These are phyloP conservation scores for Myotis findleyi DNA, from an alignment of 2,797 vertebrate species.

Conservation along the genomic window DNA sequence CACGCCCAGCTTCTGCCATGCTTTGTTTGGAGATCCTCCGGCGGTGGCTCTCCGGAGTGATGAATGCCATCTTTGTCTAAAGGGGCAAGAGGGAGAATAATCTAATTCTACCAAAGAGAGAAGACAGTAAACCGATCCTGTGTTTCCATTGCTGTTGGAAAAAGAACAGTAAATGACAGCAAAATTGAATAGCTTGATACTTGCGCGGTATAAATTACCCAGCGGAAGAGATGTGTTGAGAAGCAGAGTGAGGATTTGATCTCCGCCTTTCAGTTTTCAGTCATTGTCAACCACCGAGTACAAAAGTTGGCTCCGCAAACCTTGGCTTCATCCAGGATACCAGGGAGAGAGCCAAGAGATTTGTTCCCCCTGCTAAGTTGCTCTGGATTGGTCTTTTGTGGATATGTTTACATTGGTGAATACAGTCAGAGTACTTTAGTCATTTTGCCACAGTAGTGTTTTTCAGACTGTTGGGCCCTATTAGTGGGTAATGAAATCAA, in stretches of 20 bases:
- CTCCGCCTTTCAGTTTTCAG: constrained; percentile 74
- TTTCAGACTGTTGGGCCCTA: constrained; percentile 8
- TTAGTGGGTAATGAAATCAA: constrained; percentile 60
- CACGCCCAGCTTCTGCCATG: background rate
- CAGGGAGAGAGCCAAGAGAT: constrained; percentile 64
- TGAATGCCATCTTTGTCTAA: constrained; percentile 78
- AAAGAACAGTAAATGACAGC: constrained; percentile 72
- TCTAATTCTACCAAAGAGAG: constrained; percentile 70
- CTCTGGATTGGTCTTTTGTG: constrained; percentile 65
- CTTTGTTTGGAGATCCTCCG: constrained; percentile 56
- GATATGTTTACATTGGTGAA: constrained; percentile 67
- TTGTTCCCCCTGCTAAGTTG: constrained; percentile 26
- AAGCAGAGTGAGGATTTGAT: constrained; percentile 73
- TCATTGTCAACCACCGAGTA: constrained; percentile 69
- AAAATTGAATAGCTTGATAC: constrained; percentile 70
- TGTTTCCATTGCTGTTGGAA: constrained; percentile 77
- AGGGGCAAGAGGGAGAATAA: constrained; percentile 60
- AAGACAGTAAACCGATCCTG: constrained; percentile 62
- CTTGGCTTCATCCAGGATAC: constrained; percentile 63
- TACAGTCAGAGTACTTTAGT: constrained; percentile 37
- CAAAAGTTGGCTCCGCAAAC: constrained; percentile 78
- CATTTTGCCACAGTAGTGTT: constrained; percentile 32
- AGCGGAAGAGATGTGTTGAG: constrained; percentile 75
- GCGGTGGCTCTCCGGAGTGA: background rate
- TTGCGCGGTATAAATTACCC: constrained; percentile 67